A percentile compares a stretch with the other conserved stretches of the same genome.
phyloP scores from a whole-genome alignment of 1,140 invertebrate species.

The Drosophila lini region DNA sequence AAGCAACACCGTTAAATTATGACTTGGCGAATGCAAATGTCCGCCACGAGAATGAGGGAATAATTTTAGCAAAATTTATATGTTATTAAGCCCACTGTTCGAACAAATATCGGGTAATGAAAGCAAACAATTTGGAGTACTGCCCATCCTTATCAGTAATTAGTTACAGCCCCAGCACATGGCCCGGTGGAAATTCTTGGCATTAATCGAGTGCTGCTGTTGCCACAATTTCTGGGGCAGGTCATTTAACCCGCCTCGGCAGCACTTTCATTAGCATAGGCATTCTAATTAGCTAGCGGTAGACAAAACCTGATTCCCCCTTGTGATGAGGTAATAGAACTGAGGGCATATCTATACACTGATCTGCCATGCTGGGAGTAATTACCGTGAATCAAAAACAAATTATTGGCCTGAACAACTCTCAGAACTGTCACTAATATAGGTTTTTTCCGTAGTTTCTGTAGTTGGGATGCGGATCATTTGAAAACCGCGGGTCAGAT shows the following conservation, averaged over 20 bases:
- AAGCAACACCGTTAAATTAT: constrained; percentile 5
- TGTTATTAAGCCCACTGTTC: not conserved
- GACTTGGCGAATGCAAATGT: constrained; percentile 41
- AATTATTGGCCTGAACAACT: constrained; percentile 39
- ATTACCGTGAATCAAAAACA: constrained; percentile 39
- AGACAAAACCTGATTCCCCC: constrained; percentile 26
- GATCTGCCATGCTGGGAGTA: constrained; percentile 19
- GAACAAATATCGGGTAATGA: constrained; percentile 8
- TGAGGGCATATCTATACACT: constrained; percentile 5
- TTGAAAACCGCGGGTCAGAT: constrained; percentile 37
- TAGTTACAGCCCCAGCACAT: constrained; percentile 35
- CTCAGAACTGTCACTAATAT: constrained; percentile 1
- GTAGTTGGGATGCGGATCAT: not conserved
- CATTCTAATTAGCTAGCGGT: constrained; percentile 57
- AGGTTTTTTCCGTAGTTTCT: not conserved
- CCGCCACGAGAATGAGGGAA: constrained; percentile 2
- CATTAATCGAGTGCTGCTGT: constrained; percentile 17
- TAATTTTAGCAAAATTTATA: constrained; percentile 4
- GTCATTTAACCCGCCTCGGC: constrained; percentile 66
- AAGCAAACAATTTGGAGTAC: constrained; percentile 13
- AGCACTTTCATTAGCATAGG: constrained; percentile 69
- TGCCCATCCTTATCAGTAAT: constrained; percentile 32
- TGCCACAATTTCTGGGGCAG: constrained; percentile 51
- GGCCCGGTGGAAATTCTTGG: constrained; percentile 1
- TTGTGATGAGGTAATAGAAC: constrained; percentile 66